These are phyloP conservation scores for Eptatretus atami DNA, from an alignment of 2,797 vertebrate genomes.

Conservation along the genomic window DNA sequence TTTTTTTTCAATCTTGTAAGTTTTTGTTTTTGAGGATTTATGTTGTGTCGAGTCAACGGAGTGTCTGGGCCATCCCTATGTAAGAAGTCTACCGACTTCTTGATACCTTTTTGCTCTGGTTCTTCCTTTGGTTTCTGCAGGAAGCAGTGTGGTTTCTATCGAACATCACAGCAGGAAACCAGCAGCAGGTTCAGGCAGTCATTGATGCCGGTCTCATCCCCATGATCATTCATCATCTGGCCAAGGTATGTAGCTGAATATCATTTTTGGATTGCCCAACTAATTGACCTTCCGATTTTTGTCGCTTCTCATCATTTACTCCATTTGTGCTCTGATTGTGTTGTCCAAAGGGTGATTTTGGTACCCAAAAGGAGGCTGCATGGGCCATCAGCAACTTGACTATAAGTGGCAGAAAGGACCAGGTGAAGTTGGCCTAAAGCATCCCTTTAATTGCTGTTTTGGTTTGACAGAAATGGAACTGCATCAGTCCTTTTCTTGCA, in stretches of 20 bases:
- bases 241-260: slow-evolving; percentile 33
- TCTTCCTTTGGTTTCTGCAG: slow-evolving; percentile 19
- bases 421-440: slow-evolving; percentile 19
- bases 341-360: slow-evolving; percentile 57
- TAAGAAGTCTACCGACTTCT: no score
- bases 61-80: no score
- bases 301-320: slow-evolving; percentile 12
- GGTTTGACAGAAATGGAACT: no score
- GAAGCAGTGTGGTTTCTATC: slow-evolving; percentile 98
- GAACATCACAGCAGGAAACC: slow-evolving; percentile 97
- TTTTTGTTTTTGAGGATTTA: no score
- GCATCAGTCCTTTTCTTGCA: not conserved
- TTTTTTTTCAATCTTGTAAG: no score
- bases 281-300: not conserved
- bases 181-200: slow-evolving; percentile 95
- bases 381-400: slow-evolving; percentile 99
- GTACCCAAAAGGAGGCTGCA: slow-evolving; percentile 91
- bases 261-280: no score
- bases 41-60: no score
- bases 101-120: not conserved
- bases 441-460: no score
- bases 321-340: slow-evolving; percentile 13
- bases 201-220: slow-evolving; percentile 90
- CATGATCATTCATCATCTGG: slow-evolving; percentile 95
- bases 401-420: slow-evolving; percentile 94